phyloP scores from a whole-genome alignment of 2,797 vertebrate species.

The Limnodromus scolopaceus region DNA sequence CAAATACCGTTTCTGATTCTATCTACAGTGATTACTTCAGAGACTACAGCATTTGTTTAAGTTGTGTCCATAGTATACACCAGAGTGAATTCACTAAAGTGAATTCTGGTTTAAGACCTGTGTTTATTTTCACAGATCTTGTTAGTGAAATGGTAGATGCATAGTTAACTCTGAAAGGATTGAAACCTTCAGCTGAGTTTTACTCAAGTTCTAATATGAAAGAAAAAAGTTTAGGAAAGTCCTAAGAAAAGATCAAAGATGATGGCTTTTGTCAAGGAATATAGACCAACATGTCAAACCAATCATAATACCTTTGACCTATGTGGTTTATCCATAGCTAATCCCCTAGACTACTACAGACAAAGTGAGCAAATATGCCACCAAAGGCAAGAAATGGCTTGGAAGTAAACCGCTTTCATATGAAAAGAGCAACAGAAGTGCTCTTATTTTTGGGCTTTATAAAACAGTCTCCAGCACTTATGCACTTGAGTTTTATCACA shows the following conservation, averaged over 20 bases:
- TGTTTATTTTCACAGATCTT: background rate
- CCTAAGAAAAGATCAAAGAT: background rate
- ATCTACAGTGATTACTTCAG: background rate
- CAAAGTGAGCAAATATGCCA: background rate
- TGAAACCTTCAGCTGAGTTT: background rate
- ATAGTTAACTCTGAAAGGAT: background rate
- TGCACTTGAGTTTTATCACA: background rate
- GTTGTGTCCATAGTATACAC: background rate
- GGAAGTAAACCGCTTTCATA: background rate
- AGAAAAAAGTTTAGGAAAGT: background rate
- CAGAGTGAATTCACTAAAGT: background rate
- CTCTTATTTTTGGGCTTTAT: background rate
- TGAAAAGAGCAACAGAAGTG: background rate
- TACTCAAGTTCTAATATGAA: background rate
- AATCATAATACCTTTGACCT: background rate
- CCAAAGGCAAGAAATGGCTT: background rate
- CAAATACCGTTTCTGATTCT: background rate
- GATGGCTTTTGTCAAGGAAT: background rate
- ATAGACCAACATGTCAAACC: accelerated
- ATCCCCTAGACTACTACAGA: background rate
- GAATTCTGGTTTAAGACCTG: background rate
- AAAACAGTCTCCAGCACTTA: background rate
- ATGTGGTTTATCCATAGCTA: accelerated
- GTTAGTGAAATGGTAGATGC: background rate
- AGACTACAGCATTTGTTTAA: background rate